Evolutionary conservation across 2,888 invertebrate species (phyloP).

Genomic region (Acronicta aceris): DNA sequence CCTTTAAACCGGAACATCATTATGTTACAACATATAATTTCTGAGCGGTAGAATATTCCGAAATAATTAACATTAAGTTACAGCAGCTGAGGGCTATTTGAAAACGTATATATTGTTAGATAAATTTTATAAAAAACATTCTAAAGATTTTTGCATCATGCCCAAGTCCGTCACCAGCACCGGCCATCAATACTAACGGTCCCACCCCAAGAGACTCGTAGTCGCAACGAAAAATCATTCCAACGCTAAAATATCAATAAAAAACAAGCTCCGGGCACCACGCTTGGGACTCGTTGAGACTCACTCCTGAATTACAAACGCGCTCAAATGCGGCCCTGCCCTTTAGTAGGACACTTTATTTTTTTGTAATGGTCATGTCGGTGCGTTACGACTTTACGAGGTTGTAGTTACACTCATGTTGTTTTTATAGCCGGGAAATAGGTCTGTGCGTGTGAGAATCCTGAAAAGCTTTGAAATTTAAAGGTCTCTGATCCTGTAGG

Average conservation of each 20-base stretch:
- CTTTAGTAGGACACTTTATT: conserved; percentile 86
- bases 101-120: too few relatives aligned
- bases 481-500: not conserved
- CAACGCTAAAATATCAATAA: conserved; percentile 88
- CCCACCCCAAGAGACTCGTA: conserved; percentile 80
- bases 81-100: too few relatives aligned
- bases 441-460: conserved; percentile 69
- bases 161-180: conserved; percentile 67
- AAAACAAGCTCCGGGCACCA: conserved; percentile 76
- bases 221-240: conserved; percentile 85
- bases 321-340: conserved; percentile 75
- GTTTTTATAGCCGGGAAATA: conserved; percentile 73
- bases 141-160: conserved; percentile 4
- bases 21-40: too few relatives aligned
- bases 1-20: too few relatives aligned
- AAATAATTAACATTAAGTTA: too few relatives aligned
- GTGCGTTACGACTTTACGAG: conserved; percentile 66
- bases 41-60: too few relatives aligned
- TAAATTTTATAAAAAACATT: too few relatives aligned
- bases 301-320: conserved; percentile 80
- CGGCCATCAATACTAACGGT: conserved; percentile 82
- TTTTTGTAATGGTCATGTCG: conserved; percentile 71
- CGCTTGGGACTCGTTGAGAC: conserved; percentile 75
- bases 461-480: conserved; percentile 27
- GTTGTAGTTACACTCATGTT: conserved; percentile 71